phyloP scores from a whole-genome alignment of 2,797 vertebrate genomes.

The Cephalopachus bancanus region DNA sequence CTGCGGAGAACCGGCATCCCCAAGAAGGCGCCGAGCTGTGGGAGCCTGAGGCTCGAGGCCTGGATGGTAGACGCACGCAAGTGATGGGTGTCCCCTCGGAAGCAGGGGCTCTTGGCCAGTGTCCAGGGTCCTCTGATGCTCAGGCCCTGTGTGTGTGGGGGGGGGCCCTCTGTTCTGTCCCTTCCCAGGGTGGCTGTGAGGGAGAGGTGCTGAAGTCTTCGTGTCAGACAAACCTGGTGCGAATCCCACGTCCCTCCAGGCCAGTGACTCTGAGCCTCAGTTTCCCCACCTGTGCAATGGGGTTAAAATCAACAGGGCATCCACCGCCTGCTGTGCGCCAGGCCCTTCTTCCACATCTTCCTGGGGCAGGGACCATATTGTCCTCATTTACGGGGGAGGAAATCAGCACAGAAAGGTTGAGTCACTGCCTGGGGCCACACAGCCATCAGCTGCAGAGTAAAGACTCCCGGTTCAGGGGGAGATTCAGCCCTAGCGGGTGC shows the following conservation, averaged over 20 bases:
- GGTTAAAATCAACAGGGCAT: neutral
- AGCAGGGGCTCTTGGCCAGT: neutral
- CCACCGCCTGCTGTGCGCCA: neutral
- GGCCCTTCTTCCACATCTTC: neutral
- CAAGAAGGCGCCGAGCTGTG: fast-evolving
- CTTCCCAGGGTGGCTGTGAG: neutral
- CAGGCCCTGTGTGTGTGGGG: too few relatives aligned
- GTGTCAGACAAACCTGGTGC: neutral
- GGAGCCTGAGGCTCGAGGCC: fast-evolving
- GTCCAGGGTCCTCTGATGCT: neutral
- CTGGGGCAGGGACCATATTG: neutral
- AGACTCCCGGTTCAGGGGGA: too few relatives aligned
- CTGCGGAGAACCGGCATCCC: fast-evolving
- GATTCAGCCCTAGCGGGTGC: neutral
- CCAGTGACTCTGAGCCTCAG: too few relatives aligned
- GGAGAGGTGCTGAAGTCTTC: too few relatives aligned
- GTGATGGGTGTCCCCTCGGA: neutral
- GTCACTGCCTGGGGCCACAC: neutral
- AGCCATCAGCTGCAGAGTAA: neutral
- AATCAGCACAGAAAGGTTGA: neutral
- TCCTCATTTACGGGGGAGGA: neutral
- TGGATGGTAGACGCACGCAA: fast-evolving
- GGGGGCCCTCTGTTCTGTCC: neutral
- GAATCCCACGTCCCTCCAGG: neutral
- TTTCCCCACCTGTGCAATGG: neutral